These are phyloP conservation scores for Lepidurus couesii DNA, from an alignment of 1,140 invertebrate species.

Conservation along the genomic window DNA sequence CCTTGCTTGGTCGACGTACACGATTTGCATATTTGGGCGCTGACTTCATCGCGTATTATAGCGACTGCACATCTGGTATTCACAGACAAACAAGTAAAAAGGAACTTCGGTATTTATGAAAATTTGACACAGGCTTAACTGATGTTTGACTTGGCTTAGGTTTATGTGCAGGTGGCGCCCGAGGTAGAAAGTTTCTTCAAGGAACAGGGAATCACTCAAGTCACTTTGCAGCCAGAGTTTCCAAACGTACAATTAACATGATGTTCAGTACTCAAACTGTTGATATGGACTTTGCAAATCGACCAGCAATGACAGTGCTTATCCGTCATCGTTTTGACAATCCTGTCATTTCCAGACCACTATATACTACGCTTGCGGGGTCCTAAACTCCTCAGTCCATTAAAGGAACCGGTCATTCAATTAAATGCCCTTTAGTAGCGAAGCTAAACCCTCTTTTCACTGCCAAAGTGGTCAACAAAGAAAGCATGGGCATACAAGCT, in stretches of 20 bases:
- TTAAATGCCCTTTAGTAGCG: too few relatives aligned
- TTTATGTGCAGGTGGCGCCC: slow-evolving; percentile 47
- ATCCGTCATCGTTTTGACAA: too few relatives aligned
- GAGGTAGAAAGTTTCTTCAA: slow-evolving; percentile 62
- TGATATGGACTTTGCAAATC: too few relatives aligned
- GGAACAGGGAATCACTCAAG: slow-evolving; percentile 64
- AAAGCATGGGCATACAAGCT: too few relatives aligned
- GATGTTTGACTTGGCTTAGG: slow-evolving; percentile 20
- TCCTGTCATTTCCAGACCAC: too few relatives aligned
- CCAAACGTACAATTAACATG: slow-evolving; percentile 42
- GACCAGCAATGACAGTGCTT: too few relatives aligned
- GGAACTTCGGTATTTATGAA: not conserved
- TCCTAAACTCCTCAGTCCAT: too few relatives aligned
- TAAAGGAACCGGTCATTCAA: too few relatives aligned
- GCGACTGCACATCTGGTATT: slow-evolving; percentile 69
- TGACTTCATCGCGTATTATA: slow-evolving; percentile 62
- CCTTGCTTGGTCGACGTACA: slow-evolving; percentile 72
- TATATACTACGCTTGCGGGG: too few relatives aligned
- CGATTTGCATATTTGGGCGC: slow-evolving; percentile 74
- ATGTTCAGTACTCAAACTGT: too few relatives aligned
- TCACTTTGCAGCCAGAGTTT: slow-evolving; percentile 75
- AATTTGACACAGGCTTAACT: slow-evolving; percentile 33
- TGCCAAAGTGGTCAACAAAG: too few relatives aligned
- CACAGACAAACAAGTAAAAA: slow-evolving; percentile 53
- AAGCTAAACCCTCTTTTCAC: too few relatives aligned